These are phyloP conservation scores for Hydra vulgaris DNA, from an alignment of 30 jellyfish, hydroid and myxozoan genomes.

Conservation along the genomic window DNA sequence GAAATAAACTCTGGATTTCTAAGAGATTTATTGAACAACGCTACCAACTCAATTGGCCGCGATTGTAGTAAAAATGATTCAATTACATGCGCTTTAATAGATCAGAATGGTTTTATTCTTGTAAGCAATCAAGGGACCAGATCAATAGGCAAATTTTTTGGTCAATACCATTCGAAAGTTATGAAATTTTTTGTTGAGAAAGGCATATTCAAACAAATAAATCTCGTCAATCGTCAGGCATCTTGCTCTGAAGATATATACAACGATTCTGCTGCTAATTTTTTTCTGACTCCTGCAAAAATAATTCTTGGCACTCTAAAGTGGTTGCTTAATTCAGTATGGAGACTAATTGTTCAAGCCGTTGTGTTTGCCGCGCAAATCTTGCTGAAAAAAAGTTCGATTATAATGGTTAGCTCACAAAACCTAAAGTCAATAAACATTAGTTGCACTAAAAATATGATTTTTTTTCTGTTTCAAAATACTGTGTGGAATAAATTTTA, in stretches of 20 bases:
- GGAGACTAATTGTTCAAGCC: too few species aligned
- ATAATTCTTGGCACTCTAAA: too few species aligned
- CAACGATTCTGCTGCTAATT: not conserved
- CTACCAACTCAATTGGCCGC: too few species aligned
- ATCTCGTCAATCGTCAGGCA: not conserved
- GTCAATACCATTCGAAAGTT: not conserved
- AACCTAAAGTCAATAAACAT: too few species aligned
- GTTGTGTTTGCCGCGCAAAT: too few species aligned
- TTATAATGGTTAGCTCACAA: too few species aligned
- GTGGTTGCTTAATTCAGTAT: too few species aligned
- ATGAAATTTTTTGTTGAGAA: not conserved
- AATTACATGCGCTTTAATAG: not conserved
- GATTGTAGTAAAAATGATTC: not conserved
- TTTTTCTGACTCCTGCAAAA: not conserved
- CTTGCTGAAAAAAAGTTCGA: too few species aligned
- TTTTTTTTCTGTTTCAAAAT: too few species aligned
- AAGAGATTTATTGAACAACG: too few species aligned
- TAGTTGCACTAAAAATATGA: too few species aligned
- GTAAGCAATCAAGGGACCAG: not conserved
- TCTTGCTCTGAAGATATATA: not conserved
- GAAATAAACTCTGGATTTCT: not conserved
- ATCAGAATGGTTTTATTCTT: not conserved
- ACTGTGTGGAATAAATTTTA: too few species aligned
- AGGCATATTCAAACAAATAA: not conserved
- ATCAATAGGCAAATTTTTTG: not conserved